Evolutionary conservation across 2,797 vertebrate species (phyloP), one percentile per base, ranked within the genome.

Genomic region (Muscicapa striata): DNA sequence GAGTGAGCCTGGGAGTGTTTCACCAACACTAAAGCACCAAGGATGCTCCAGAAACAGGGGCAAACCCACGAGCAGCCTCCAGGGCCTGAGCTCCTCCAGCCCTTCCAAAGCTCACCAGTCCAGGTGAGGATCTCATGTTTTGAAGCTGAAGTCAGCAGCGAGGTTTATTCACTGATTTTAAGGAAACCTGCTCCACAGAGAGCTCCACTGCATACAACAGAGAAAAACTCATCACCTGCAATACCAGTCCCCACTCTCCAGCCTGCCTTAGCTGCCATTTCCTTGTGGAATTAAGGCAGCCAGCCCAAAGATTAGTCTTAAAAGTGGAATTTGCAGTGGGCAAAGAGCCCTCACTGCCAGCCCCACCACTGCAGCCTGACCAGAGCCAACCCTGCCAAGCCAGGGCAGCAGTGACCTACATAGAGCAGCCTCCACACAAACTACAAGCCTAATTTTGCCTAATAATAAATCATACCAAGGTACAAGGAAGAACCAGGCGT

Each of bases 251-350:
- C 77, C 10, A 2, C 21, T 64, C 62, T 51, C 66, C 51, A 15
- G 36, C 19, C 66, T 48, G 87, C 49, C 32, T 58, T 11, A 64
- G 66, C 49, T 51, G 45, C 1, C 6, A 29, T 43, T 72, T 82
- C 70, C 78, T 79, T 7, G 0, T 61, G 13, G 10, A 69, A 58
- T 43, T 59, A 86, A 88, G 62, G 38, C 51, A 51, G 45, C 19
- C 55, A 83, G 46, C 52, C 88, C 75, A 41, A 84, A 92, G 64
- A 96, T 94, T 77, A 89, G 62, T 46, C 90, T 85, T 89, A 89
- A 69, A 96, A 89, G 84, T 57, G 84, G 81, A 96, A 97, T 92
- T 91, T 80, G 88, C 48, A 93, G 95, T 20, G 45, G 51, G 69
- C 23, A 22, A 87, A n/a, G 51, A 62, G 68, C 18, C 58, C 69